These are phyloP conservation scores for Todus mexicanus DNA, from an alignment of 2,797 vertebrate species.

Conservation along the genomic window DNA sequence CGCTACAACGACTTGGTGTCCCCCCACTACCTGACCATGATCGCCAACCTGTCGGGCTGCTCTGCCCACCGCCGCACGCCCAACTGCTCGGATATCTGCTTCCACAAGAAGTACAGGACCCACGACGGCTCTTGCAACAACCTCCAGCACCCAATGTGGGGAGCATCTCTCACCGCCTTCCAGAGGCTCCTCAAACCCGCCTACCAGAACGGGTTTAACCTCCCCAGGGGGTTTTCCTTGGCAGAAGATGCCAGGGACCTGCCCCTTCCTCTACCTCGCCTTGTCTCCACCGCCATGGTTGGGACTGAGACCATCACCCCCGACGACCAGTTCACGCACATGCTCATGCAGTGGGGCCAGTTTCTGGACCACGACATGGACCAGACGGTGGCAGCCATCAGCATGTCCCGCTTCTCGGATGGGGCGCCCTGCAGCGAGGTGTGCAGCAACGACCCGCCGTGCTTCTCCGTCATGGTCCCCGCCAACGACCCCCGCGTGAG, in stretches of 20 bases:
- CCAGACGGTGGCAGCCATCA: conserved; percentile 73
- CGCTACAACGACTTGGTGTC: conserved; percentile 74
- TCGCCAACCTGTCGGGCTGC: conserved; percentile 73
- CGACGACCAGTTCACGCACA: conserved; percentile 70
- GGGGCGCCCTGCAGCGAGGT: conserved; percentile 68
- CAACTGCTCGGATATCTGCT: conserved; percentile 71
- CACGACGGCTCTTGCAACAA: conserved; percentile 74
- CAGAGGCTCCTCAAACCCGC: conserved; percentile 71
- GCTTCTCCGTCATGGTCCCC: conserved; percentile 68
- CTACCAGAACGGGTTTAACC: conserved; percentile 74
- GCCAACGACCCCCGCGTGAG: conserved; percentile 66
- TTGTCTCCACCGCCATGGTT: conserved; percentile 69
- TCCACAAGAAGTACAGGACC: conserved; percentile 71
- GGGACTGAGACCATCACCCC: conserved; percentile 71
- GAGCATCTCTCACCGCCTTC: conserved; percentile 73
- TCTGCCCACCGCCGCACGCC: conserved; percentile 67
- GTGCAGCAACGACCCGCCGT: conserved; percentile 69
- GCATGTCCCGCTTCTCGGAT: conserved; percentile 73
- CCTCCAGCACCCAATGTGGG: conserved; percentile 74
- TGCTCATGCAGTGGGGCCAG: conserved; percentile 78
- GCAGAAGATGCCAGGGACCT: conserved; percentile 47
- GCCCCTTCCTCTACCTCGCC: conserved; percentile 72
- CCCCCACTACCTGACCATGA: conserved; percentile 73
- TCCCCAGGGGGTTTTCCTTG: conserved; percentile 66
- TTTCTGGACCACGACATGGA: conserved; percentile 75